Conservation (phyloP, 2,797 vertebrate species). For the Parotocinclus haroldoi region DNA sequence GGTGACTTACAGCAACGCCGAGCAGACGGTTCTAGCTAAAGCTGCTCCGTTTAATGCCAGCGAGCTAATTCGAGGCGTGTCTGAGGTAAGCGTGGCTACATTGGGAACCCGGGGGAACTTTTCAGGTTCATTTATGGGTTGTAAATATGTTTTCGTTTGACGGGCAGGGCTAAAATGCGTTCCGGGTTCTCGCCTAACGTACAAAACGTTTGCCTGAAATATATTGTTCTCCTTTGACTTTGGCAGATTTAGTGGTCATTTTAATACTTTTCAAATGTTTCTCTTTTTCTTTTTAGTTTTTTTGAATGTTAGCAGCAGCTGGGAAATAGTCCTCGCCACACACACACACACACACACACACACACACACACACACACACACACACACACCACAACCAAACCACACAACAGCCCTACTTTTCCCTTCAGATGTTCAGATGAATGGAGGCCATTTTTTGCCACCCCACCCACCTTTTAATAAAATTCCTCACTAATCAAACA, state of each 20-base stretch:
- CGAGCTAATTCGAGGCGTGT: neutral
- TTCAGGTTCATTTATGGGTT: too few species aligned
- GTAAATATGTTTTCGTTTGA: too few species aligned
- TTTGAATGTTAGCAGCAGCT: slow-evolving; percentile 1
- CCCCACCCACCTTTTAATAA: slow-evolving; percentile 79
- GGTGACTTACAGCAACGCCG: neutral
- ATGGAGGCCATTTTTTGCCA: slow-evolving; percentile 72
- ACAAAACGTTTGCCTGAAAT: too few species aligned
- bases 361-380: too few species aligned
- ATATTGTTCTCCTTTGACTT: too few species aligned
- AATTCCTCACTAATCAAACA: slow-evolving; percentile 81
- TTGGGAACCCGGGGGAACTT: too few species aligned
- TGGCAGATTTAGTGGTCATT: too few species aligned
- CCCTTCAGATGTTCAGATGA: slow-evolving; percentile 68
- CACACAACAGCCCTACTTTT: slow-evolving; percentile 69
- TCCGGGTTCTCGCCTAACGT: too few species aligned
- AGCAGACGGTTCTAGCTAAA: neutral
- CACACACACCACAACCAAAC: slow-evolving; percentile 57
- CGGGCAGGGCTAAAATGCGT: too few species aligned
- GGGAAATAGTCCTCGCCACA: slow-evolving; percentile 41
- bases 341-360: slow-evolving; percentile 20
- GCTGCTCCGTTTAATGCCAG: too few species aligned
- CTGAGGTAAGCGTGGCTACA: neutral
- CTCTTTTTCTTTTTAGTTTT: too few species aligned
- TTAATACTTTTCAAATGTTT: too few species aligned